phyloP scores from a whole-genome alignment of 2,113 vertebrate genomes.

The Callipepla squamata region DNA sequence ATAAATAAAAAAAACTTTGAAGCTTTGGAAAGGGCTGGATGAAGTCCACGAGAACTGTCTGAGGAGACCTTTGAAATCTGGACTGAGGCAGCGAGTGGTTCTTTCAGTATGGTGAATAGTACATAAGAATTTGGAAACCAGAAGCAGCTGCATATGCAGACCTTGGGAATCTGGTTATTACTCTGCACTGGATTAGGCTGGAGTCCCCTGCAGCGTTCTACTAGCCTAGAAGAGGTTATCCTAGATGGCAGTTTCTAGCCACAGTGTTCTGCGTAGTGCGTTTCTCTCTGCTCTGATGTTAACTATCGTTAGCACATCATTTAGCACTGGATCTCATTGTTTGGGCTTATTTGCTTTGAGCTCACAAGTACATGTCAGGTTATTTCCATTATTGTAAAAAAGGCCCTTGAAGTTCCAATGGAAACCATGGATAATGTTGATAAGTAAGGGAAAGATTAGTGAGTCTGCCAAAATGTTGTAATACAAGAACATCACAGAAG shows the following conservation, averaged over 20 bases:
- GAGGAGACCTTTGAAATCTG: conserved; percentile 1
- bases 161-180: not conserved
- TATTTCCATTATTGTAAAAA: conserved; percentile 52
- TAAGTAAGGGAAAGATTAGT: conserved; percentile 21
- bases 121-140: not conserved
- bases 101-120: not conserved
- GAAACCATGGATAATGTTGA: conserved; percentile 35
- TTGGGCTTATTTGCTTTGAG: conserved; percentile 22
- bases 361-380: conserved; percentile 7
- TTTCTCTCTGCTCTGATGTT: not conserved
- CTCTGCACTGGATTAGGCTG: not conserved
- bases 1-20: too few relatives aligned
- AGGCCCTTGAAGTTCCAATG: conserved; percentile 14
- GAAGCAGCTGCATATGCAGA: not conserved
- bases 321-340: conserved; percentile 18
- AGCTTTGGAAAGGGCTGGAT: not conserved
- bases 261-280: not conserved
- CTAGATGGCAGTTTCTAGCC: not conserved
- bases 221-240: not conserved
- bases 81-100: not conserved
- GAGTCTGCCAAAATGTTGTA: conserved; percentile 30
- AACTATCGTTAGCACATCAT: conserved; percentile 1
- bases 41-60: not conserved
- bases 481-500: conserved; percentile 25
- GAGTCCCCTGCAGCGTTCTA: not conserved